Evolutionary conservation across 2,113 vertebrate genomes (phyloP).

Genomic region (Cephalopholis sonnerati): DNA sequence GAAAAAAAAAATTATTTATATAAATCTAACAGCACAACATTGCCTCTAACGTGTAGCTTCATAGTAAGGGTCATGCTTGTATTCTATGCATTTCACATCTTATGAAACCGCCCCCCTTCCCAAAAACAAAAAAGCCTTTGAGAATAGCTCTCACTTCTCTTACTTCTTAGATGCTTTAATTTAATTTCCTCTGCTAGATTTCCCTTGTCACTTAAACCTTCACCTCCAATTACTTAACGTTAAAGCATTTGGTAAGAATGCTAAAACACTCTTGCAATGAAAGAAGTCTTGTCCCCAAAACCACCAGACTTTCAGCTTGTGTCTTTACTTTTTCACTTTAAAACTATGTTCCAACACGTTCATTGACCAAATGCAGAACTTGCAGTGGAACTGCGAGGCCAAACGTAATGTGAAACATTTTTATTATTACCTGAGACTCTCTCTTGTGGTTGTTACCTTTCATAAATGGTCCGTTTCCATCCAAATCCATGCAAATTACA

Average conservation of each 20-base stretch:
- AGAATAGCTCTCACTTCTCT: conserved; percentile 4
- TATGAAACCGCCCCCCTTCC: not conserved
- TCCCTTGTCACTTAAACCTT: conserved; percentile 12
- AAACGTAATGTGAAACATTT: not conserved
- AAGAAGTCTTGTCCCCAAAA: not conserved
- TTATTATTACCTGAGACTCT: not conserved
- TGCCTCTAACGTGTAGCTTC: not conserved
- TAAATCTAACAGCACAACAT: not conserved
- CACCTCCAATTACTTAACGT: not conserved
- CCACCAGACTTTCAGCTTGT: no score
- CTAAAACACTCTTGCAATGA: not conserved
- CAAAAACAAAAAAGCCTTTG: not conserved
- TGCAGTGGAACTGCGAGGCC: not conserved
- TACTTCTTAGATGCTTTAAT: conserved; percentile 1
- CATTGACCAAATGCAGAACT: conserved; percentile 9
- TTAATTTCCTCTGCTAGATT: conserved; percentile 12
- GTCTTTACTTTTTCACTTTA: conserved; percentile 5
- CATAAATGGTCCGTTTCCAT: conserved; percentile 9
- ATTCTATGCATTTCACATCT: not conserved
- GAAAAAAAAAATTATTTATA: not conserved
- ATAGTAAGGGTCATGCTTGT: not conserved
- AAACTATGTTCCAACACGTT: not conserved
- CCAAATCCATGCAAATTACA: conserved; percentile 20
- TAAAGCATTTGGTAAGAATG: not conserved
- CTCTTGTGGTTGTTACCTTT: conserved; percentile 1